A percentile compares a stretch with the other conserved stretches of the same genome.
These are phyloP conservation scores for Autographa pulchrina DNA, from an alignment of 2,888 invertebrate species.

Conservation along the genomic window DNA sequence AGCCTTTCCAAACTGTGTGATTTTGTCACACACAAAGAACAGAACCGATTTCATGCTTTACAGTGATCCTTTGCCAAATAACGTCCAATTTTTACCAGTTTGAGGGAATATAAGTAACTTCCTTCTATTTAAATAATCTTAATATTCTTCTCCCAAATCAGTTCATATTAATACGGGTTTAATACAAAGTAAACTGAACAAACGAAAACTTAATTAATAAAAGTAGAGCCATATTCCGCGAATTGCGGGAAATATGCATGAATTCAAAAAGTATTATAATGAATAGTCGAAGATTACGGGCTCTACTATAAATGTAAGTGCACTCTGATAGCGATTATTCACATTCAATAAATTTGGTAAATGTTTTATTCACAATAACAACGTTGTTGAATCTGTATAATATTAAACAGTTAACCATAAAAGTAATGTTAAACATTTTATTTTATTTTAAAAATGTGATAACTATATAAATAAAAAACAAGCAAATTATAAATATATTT, in stretches of 20 bases:
- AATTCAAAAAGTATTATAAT: slow-evolving; percentile 65
- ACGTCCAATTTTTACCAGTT: neutral
- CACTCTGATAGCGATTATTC: slow-evolving; percentile 38
- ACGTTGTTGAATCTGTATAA: too few species aligned
- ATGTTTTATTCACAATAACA: too few species aligned
- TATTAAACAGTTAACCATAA: too few species aligned
- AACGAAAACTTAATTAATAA: slow-evolving; percentile 46
- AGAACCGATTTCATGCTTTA: neutral
- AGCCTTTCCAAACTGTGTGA: slow-evolving; percentile 5
- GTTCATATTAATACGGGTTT: neutral
- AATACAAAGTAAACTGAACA: slow-evolving; percentile 19
- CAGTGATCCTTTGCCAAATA: neutral
- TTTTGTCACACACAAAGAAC: neutral
- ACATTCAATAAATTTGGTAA: too few species aligned
- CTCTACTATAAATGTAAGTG: slow-evolving; percentile 29
- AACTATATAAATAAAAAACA: too few species aligned
- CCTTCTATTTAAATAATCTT: neutral
- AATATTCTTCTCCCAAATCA: neutral
- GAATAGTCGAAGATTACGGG: slow-evolving; percentile 65
- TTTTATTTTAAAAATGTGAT: too few species aligned
- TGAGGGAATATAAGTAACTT: neutral
- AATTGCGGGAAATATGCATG: slow-evolving; percentile 61
- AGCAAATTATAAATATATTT: too few species aligned
- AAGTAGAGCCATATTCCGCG: slow-evolving; percentile 29
- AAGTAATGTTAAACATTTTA: too few species aligned